Evolutionary conservation across 2,797 vertebrate genomes (phyloP).

Genomic region (Xiphophorus birchmanni): DNA sequence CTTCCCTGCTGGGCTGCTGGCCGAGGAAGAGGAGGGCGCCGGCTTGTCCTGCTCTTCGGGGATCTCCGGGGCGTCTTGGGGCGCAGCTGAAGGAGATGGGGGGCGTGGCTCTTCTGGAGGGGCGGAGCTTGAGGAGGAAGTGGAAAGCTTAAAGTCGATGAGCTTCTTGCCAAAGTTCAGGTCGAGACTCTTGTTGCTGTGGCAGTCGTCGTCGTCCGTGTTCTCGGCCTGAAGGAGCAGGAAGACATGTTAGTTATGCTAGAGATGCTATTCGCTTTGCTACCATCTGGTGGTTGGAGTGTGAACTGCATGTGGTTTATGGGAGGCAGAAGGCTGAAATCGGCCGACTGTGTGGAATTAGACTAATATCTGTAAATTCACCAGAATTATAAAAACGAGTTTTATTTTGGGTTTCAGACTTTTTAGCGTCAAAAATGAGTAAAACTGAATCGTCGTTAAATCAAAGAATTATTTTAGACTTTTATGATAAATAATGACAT

Average conservation of each 20-base stretch:
- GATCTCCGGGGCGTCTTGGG: constrained; percentile 9
- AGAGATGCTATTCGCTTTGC: not conserved
- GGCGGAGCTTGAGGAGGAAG: constrained; percentile 51
- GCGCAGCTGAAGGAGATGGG: constrained; percentile 23
- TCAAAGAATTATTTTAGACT: no score
- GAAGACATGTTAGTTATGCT: not conserved
- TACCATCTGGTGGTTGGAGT: not conserved
- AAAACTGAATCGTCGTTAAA: no score
- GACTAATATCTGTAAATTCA: not conserved
- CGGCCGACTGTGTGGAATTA: not conserved
- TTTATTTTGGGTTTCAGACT: no score
- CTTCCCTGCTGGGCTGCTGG: constrained; percentile 62
- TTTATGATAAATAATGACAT: no score
- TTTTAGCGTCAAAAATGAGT: no score
- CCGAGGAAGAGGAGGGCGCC: constrained; percentile 4
- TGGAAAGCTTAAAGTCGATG: constrained; percentile 87
- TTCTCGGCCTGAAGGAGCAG: constrained; percentile 55
- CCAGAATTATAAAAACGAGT: no score
- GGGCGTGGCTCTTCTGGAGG: constrained; percentile 54
- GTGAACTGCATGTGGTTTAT: not conserved
- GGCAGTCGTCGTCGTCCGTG: constrained; percentile 83
- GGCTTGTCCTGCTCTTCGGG: constrained; percentile 30
- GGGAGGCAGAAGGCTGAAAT: not conserved
- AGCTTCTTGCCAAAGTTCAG: constrained; percentile 94
- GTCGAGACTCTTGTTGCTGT: constrained; percentile 96